These are phyloP conservation scores for Zygogramma bicolorata DNA, from an alignment of 2,888 invertebrate species.

Conservation along the genomic window DNA sequence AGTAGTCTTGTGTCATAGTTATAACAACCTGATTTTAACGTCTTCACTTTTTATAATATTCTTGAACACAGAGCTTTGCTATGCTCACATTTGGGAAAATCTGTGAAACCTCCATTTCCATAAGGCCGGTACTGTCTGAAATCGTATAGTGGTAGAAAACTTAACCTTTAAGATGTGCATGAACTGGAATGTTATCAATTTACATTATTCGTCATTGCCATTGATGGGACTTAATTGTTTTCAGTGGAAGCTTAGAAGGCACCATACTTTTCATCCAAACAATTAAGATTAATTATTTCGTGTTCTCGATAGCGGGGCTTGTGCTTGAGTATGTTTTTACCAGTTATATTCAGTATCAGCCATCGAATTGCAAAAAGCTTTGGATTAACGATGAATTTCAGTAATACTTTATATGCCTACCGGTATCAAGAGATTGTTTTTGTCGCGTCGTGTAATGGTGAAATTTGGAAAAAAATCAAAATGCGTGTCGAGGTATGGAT, in stretches of 20 bases:
- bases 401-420: constrained; percentile 8
- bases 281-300: constrained; percentile 1
- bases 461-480: constrained; percentile 18
- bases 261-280: background rate
- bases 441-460: constrained; percentile 25
- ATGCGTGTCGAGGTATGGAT: constrained; percentile 16
- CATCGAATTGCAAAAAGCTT: background rate
- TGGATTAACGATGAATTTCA: background rate
- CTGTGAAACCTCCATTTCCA: no score
- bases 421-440: background rate
- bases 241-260: background rate
- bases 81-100: no score
- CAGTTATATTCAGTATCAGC: constrained; percentile 35
- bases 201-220: constrained; percentile 6
- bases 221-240: constrained; percentile 13
- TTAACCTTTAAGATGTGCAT: background rate
- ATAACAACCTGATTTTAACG: no score
- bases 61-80: no score
- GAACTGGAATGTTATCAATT: background rate
- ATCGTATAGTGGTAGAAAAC: background rate
- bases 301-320: background rate
- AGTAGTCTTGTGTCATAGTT: no score
- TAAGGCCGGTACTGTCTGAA: no score
- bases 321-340: constrained; percentile 26
- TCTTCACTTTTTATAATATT: no score